A percentile compares a stretch with the other conserved stretches of the same genome.
phyloP scores from a whole-genome alignment of 2,797 vertebrate genomes.

The Enteromius radiatus region DNA sequence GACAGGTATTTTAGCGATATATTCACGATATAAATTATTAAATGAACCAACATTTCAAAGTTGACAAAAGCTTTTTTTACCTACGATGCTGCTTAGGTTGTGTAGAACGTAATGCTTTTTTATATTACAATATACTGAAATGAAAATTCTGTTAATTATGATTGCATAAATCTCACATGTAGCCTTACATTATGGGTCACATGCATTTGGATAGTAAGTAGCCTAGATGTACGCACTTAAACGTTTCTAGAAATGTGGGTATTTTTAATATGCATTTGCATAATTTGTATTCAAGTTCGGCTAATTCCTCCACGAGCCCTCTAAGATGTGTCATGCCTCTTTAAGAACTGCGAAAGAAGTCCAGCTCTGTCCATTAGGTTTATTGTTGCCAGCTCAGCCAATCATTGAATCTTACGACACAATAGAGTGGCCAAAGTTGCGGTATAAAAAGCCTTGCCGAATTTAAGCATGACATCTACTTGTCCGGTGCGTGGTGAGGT shows the following conservation, averaged over 20 bases:
- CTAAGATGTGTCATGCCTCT: slow-evolving; percentile 62
- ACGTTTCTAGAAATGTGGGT: background rate
- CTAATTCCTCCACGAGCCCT: slow-evolving; percentile 1
- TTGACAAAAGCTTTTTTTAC: background rate
- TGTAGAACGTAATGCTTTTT: no score
- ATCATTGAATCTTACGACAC: slow-evolving; percentile 93
- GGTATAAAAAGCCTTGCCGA: slow-evolving; percentile 96
- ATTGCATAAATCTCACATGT: background rate
- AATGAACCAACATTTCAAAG: background rate
- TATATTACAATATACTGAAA: background rate
- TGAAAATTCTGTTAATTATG: background rate
- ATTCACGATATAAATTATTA: background rate
- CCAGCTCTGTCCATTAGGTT: slow-evolving; percentile 90
- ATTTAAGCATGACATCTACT: slow-evolving; percentile 89
- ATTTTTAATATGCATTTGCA: background rate
- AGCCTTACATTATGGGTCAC: background rate
- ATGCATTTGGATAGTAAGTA: background rate
- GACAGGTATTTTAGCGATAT: background rate
- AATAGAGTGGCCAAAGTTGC: slow-evolving; percentile 88
- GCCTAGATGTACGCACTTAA: background rate
- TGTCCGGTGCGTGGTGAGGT: slow-evolving; percentile 79
- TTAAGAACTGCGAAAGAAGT: slow-evolving; percentile 85
- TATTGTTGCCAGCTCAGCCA: slow-evolving; percentile 95
- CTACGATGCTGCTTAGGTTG: background rate
- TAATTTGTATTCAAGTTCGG: background rate